Base-by-base conservation (phyloP, 2,888 invertebrate genomes). In the Noctuana brunneofusca region DNA sequence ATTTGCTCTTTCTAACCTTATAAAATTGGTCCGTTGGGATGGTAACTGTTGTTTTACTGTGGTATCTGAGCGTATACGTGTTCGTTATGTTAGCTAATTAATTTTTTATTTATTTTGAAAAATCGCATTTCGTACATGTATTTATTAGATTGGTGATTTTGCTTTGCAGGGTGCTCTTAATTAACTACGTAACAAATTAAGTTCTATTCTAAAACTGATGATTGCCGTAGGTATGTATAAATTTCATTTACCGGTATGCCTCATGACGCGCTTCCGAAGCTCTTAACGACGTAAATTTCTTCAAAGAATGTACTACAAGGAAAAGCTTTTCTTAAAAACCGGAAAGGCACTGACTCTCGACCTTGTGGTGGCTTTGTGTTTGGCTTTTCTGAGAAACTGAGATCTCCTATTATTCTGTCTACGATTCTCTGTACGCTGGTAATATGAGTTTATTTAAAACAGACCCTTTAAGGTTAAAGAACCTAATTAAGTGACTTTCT, bases 241-340 rank as follows among this genome's bases (percentile, higher is more conserved):
- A 43, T 18, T 18, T 18, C 22, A 46, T 48, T 20, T 11, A 48
- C 22, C 22, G 22, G 48, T n/a, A 12, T 48, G 5, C 48, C 6
- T 43, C 43, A 43, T 22, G 48, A 48, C 22, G 22, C 22, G n/a
- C n/a, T 48, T 22, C n/a, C n/a, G 48, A 22, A 48, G 22, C 48
- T 22, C 43, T 48, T 48, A 22, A 48, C 22, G 46, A 48, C 46
- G 5, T 22, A 22, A 22, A 22, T 20, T 48, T 48, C 48, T 22
- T 48, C 48, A 48, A 48, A 48, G n/a, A 48, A 22, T n/a, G 48
- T 22, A 12, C 22, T 22, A 22, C 22, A 22, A 48, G 22, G 22
- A 49, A 49, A 27, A 49, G 49, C 49, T 50, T 14, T 49, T 24
- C 49, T 49, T 27, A 14, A 49, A 27, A 49, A 24, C 27, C 49